phyloP scores from a whole-genome alignment of 2,888 invertebrate genomes.

The Ceraclea dissimilis region DNA sequence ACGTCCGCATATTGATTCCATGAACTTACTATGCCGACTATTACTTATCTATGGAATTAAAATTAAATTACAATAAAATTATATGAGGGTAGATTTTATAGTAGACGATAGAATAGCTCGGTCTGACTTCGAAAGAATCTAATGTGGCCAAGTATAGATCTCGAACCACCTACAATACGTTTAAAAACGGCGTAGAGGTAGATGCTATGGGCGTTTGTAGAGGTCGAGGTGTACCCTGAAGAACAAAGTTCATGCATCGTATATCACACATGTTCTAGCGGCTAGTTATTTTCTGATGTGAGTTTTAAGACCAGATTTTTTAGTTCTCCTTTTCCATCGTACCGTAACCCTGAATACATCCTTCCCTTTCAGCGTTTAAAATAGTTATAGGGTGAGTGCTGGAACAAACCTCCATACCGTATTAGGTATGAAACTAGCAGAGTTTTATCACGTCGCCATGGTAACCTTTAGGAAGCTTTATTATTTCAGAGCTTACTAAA shows the following conservation, averaged over 20 bases:
- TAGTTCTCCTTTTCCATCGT: constrained; percentile 4
- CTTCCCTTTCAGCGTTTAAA: constrained; percentile 13
- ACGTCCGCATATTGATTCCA: too few relatives aligned
- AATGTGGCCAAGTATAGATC: too few relatives aligned
- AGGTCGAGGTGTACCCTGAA: neutral
- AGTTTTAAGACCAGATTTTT: neutral
- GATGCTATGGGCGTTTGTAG: too few relatives aligned
- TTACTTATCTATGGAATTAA: too few relatives aligned
- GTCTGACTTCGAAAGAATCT: too few relatives aligned
- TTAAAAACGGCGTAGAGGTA: too few relatives aligned
- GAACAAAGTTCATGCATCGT: neutral
- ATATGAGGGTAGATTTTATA: too few relatives aligned
- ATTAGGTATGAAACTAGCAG: constrained; percentile 47
- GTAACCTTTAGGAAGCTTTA: constrained; percentile 30
- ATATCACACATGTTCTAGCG: constrained; percentile 1
- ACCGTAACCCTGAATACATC: neutral
- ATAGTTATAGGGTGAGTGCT: constrained; percentile 11
- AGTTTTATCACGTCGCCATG: constrained; percentile 51
- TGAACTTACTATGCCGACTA: too few relatives aligned
- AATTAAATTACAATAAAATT: too few relatives aligned
- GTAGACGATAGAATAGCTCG: too few relatives aligned
- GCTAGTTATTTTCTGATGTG: neutral
- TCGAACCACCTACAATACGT: too few relatives aligned
- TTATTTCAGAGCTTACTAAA: neutral
- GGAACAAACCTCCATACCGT: constrained; percentile 32